These are phyloP conservation scores for Thumatha senex DNA, from an alignment of 2,888 invertebrate genomes.

Conservation along the genomic window DNA sequence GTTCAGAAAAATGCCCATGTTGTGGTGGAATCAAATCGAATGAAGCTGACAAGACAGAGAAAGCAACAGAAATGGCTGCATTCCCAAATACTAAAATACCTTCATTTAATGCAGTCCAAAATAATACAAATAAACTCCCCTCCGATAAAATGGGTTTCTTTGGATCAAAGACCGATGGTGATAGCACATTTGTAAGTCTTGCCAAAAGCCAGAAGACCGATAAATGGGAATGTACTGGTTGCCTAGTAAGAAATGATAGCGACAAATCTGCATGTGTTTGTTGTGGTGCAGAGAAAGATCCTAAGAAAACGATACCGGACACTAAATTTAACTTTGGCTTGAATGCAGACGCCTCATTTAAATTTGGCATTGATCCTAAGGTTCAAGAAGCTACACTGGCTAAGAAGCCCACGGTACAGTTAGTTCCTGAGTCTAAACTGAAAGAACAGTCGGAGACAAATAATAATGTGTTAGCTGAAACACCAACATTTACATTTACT, in stretches of 20 bases:
- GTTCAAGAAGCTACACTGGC: constrained; percentile 39
- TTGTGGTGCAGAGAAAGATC: constrained; percentile 51
- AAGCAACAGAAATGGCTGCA: neutral
- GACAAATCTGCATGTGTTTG: constrained; percentile 56
- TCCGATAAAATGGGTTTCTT: constrained; percentile 1
- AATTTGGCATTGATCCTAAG: constrained; percentile 65
- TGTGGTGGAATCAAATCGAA: constrained; percentile 47
- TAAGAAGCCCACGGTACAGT: constrained; percentile 27
- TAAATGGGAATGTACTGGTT: constrained; percentile 66
- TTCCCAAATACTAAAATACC: constrained; percentile 33
- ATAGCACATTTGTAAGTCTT: constrained; percentile 42
- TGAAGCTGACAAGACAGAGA: neutral
- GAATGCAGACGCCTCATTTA: constrained; percentile 49
- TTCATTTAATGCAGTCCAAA: constrained; percentile 15
- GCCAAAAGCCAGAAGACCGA: constrained; percentile 47
- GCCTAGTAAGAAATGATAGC: constrained; percentile 60
- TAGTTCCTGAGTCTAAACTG: constrained; percentile 25
- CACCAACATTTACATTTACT: constrained; percentile 50
- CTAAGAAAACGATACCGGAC: constrained; percentile 30
- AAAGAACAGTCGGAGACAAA: constrained; percentile 58
- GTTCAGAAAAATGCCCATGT: constrained; percentile 48
- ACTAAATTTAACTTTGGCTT: constrained; percentile 56
- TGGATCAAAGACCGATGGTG: constrained; percentile 10
- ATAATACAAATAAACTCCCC: neutral
- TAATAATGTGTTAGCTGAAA: constrained; percentile 58